A percentile compares a stretch with the other conserved stretches of the same genome.
phyloP scores from a whole-genome alignment of 2,888 invertebrate species.

The Atethmia centrago region DNA sequence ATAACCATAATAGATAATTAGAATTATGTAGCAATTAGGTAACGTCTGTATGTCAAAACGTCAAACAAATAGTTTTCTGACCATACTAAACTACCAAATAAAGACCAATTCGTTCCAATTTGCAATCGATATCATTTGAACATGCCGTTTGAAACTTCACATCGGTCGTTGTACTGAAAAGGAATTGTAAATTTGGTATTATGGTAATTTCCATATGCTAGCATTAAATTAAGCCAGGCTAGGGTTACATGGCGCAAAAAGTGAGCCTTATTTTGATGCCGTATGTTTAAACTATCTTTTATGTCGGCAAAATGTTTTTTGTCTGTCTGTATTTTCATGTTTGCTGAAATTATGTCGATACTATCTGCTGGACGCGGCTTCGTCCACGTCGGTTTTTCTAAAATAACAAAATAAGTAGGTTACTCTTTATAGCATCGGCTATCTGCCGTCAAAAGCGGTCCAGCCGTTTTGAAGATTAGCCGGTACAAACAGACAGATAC shows the following conservation, averaged over 20 bases:
- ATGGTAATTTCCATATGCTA: slow-evolving; percentile 58
- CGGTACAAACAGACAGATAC: too few species aligned
- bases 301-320: slow-evolving; percentile 40
- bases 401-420: too few species aligned
- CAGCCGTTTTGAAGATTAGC: too few species aligned
- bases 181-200: slow-evolving; percentile 68
- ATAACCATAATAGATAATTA: too few species aligned
- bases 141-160: slow-evolving; percentile 60
- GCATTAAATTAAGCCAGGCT: slow-evolving; percentile 50
- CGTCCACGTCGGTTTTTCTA: too few species aligned
- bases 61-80: too few species aligned
- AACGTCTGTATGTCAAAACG: too few species aligned
- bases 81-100: too few species aligned
- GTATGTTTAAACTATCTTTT: slow-evolving; percentile 40
- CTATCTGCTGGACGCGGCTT: too few species aligned
- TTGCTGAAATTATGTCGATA: not conserved
- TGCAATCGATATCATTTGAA: slow-evolving; percentile 59
- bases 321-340: not conserved
- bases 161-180: slow-evolving; percentile 48
- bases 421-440: too few species aligned
- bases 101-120: slow-evolving; percentile 46
- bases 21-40: too few species aligned
- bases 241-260: slow-evolving; percentile 47
- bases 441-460: too few species aligned
- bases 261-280: slow-evolving; percentile 29